Evolutionary conservation across 2,113 vertebrate genomes (phyloP).

Genomic region (Mesocricetus auratus): DNA sequence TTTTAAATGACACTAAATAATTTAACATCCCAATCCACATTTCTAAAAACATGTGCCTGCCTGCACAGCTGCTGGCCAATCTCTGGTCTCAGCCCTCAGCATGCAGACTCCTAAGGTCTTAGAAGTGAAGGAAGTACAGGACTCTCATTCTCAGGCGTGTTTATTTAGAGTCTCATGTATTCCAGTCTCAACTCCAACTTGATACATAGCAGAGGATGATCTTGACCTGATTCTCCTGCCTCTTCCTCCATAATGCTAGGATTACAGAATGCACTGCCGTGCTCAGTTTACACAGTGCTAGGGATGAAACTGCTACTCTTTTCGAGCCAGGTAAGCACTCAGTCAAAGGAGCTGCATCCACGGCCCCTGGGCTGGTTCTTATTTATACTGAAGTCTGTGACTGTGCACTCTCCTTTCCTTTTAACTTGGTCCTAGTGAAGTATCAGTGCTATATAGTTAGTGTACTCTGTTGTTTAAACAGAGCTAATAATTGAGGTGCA

Average conservation of each 20-base stretch:
- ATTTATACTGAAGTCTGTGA: neutral
- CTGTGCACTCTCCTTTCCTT: neutral
- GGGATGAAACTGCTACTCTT: neutral
- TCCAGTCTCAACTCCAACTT: neutral
- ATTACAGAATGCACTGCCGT: neutral
- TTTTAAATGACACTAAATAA: neutral
- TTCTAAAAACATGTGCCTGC: conserved; percentile 26
- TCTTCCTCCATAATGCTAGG: neutral
- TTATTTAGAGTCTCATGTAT: neutral
- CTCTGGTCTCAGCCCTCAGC: neutral
- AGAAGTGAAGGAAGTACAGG: neutral
- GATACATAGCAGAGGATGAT: neutral
- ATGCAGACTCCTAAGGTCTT: neutral
- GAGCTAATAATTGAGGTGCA: neutral
- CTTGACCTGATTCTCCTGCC: neutral
- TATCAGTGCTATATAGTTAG: neutral
- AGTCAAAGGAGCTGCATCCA: neutral
- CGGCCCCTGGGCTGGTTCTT: neutral
- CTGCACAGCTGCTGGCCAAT: neutral
- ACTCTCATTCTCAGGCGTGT: neutral
- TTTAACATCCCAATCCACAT: neutral
- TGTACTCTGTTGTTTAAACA: neutral
- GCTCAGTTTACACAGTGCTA: neutral
- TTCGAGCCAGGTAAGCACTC: neutral
- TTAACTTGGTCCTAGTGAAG: neutral